These are phyloP conservation scores for Stichopus chloronotus DNA, from an alignment of 35 echinoderm and acorn worm genomes.

Conservation along the genomic window DNA sequence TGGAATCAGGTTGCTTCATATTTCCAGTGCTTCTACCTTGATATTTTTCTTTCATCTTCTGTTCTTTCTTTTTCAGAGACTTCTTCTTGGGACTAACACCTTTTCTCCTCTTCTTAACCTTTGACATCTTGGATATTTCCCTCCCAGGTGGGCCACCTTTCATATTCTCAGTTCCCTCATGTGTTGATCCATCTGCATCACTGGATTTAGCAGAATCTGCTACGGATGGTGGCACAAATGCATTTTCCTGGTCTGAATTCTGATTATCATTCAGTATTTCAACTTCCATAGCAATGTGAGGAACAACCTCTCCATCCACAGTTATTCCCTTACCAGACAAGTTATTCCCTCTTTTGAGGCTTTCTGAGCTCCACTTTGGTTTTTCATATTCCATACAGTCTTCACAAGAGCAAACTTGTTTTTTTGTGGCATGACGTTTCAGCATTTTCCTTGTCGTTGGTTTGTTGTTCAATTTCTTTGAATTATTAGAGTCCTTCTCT, in stretches of 20 bases:
- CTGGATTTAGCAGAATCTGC: background rate
- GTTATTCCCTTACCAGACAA: background rate
- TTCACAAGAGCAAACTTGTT: background rate
- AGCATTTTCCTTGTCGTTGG: background rate
- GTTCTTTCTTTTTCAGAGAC: background rate
- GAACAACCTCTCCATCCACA: background rate
- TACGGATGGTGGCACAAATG: background rate
- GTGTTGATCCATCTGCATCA: background rate
- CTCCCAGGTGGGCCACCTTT: too few species aligned
- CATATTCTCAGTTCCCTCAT: background rate
- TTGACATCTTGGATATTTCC: background rate
- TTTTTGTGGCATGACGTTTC: background rate
- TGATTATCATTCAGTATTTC: slow-evolving; percentile 34
- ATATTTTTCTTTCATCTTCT: background rate
- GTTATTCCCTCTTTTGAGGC: background rate
- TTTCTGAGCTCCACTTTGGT: background rate
- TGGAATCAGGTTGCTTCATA: background rate
- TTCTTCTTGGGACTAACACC: background rate
- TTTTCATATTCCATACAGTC: background rate
- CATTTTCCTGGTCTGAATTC: background rate
- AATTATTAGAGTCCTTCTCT: background rate
- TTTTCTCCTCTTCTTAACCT: background rate
- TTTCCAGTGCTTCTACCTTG: background rate
- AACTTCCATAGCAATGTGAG: slow-evolving; percentile 33
- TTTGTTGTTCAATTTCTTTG: background rate